Percentiles rank a stretch among this genome's conserved stretches.
phyloP scores from a whole-genome alignment of 2,888 invertebrate species.

The Siphonodentalium dalli region DNA sequence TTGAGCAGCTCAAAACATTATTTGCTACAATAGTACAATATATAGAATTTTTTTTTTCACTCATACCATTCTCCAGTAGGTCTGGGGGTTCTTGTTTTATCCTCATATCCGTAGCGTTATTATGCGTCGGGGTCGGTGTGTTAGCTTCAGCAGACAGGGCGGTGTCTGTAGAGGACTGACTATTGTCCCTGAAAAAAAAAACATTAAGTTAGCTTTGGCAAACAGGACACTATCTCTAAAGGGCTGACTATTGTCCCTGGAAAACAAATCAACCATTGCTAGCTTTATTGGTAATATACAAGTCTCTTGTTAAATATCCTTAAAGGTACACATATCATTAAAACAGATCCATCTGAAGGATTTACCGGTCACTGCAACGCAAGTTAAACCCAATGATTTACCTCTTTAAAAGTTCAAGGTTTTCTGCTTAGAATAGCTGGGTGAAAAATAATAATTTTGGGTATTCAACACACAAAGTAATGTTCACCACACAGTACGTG shows the following conservation, averaged over 20 bases:
- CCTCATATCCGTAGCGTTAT: conserved; percentile 36
- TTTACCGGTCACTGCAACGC: no score
- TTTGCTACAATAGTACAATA: neutral
- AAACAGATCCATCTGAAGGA: no score
- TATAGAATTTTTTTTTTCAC: neutral
- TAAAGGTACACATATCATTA: no score
- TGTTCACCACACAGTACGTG: no score
- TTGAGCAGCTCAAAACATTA: no score
- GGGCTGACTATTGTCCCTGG: neutral
- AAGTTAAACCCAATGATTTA: no score
- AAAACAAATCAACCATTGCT: neutral
- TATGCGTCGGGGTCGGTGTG: conserved; percentile 44
- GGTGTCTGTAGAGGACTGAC: conserved; percentile 64
- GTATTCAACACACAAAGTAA: no score
- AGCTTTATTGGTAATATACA: no score
- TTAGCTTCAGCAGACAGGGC: conserved; percentile 62
- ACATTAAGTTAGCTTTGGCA: conserved; percentile 16
- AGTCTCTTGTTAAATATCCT: no score
- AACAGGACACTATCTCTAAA: neutral
- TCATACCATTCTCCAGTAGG: conserved; percentile 55
- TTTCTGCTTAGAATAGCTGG: no score
- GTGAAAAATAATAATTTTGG: no score
- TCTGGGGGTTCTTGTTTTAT: conserved; percentile 55
- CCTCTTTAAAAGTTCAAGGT: no score
- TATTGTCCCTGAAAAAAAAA: conserved; percentile 48